Base-by-base conservation (phyloP, 1,140 invertebrate genomes). In the Rhopalosiphum maidis region DNA sequence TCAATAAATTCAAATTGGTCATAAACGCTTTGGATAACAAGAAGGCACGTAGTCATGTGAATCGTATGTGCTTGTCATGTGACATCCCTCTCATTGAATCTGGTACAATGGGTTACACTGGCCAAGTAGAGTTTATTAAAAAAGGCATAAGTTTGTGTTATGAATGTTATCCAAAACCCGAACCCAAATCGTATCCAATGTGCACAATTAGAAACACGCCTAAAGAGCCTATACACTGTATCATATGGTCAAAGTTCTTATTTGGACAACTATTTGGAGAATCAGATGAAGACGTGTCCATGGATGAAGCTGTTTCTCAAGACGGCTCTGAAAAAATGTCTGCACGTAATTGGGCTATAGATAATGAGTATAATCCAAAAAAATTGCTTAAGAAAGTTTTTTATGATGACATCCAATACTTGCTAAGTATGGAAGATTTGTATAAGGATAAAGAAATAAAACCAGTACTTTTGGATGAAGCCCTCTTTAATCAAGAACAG, bases 131-230 rank as follows among this genome's bases (percentile, higher is more conserved):
- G 95, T 95, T 98, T 1, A 98, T 98, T 93, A 97, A 97, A 94
- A 98, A 99, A 96, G 97, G 97, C 5, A 93, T 97, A 0, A 99
- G 98, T 18, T 98, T 99, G 95, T 99, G 99, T 95, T 99, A 99
- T 95, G 99, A 99, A 95, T 99, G 99, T 95, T 97, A 97, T 93
- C 98, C 98, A 1, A 99, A 99, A 95, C 97, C 98, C 55, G 96
- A 97, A 86, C 98, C 99, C 95, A 99, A 99, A 95, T 98, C 98
- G 23, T 99, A 97, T 95, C 99, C 99, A 5, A 98, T 98, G 5
- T 99, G 99, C 95, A 99, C 99, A 0, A 99, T 99, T 94, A 96
- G 99, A 88, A 99, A 99, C 95, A 99, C 99, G 11, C 99, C 99
- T n/a, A 99, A 99, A 25, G 99, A 99, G 95, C 98, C 98, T 0